phyloP scores from a whole-genome alignment of 2,888 invertebrate genomes.

The Glaucopsyche alexis region DNA sequence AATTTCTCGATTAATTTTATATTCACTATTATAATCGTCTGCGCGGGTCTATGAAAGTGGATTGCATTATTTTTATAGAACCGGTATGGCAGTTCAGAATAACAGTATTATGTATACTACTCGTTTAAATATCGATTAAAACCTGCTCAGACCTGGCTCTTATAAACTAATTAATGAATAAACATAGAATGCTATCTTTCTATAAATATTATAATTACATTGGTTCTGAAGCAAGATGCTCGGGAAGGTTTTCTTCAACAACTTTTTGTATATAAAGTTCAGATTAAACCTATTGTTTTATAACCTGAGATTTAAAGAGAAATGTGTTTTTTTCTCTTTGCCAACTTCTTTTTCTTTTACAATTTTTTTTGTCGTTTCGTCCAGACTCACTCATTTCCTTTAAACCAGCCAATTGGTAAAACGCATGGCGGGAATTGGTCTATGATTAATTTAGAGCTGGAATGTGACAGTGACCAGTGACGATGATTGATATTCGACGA shows the following conservation, averaged over 20 bases:
- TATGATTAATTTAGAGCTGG: too few relatives aligned
- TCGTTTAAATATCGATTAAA: constrained; percentile 5
- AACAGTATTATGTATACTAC: background rate
- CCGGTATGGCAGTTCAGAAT: constrained; percentile 12
- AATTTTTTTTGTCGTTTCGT: too few relatives aligned
- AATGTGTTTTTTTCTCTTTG: too few relatives aligned
- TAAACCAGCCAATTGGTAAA: too few relatives aligned
- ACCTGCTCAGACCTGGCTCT: background rate
- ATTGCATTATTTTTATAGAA: constrained; percentile 3
- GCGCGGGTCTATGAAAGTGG: background rate
- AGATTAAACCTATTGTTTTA: too few relatives aligned
- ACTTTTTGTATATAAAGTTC: too few relatives aligned
- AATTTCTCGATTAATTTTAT: background rate
- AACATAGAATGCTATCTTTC: background rate
- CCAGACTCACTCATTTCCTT: too few relatives aligned
- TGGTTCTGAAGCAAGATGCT: too few relatives aligned
- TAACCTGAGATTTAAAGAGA: too few relatives aligned
- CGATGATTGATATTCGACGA: background rate
- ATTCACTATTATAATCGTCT: background rate
- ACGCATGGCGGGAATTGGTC: too few relatives aligned
- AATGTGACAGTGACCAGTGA: background rate
- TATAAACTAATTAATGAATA: background rate
- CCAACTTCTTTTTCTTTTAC: too few relatives aligned
- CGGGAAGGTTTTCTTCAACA: too few relatives aligned
- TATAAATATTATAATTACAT: background rate